phyloP scores from a whole-genome alignment of 2,113 vertebrate species.

The Atractosteus spatula region DNA sequence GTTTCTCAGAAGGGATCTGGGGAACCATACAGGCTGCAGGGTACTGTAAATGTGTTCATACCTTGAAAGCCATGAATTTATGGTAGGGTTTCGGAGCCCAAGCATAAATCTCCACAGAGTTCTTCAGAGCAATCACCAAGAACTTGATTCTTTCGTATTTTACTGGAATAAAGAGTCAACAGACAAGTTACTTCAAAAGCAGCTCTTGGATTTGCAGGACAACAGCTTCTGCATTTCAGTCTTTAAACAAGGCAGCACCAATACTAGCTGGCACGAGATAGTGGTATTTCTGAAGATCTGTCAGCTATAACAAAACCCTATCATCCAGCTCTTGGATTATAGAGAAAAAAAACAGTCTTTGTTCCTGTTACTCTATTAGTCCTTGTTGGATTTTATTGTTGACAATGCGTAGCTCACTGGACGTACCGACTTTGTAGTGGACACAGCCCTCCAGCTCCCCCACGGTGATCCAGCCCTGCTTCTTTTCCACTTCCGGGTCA shows the following conservation, averaged over 20 bases:
- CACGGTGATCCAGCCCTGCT: conserved; percentile 96
- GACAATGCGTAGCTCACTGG: neutral
- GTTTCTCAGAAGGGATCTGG: too few relatives aligned
- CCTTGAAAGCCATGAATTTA: conserved; percentile 99
- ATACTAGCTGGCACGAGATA: too few relatives aligned
- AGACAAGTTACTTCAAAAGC: conserved; percentile 6
- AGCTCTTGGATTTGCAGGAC: neutral
- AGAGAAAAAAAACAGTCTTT: too few relatives aligned
- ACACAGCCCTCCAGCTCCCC: conserved; percentile 96
- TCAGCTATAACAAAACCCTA: too few relatives aligned
- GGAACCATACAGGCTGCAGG: too few relatives aligned
- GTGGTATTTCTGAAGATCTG: too few relatives aligned
- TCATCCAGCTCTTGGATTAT: too few relatives aligned
- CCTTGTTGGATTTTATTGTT: too few relatives aligned
- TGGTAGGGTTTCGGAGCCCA: conserved; percentile 99
- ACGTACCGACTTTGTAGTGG: conserved; percentile 97
- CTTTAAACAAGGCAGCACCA: too few relatives aligned
- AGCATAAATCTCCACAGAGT: conserved; percentile 94
- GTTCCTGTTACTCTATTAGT: too few relatives aligned
- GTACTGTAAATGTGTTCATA: conserved; percentile 42
- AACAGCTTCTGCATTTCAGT: neutral
- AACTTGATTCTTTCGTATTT: conserved; percentile 99
- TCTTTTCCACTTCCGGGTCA: conserved; percentile 97
- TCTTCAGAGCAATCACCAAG: conserved; percentile 97
- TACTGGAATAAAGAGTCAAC: conserved; percentile 69